Evolutionary conservation across 2,888 invertebrate genomes (phyloP), one percentile per base, ranked within the genome.

Genomic region (Drosophila ustulata): DNA sequence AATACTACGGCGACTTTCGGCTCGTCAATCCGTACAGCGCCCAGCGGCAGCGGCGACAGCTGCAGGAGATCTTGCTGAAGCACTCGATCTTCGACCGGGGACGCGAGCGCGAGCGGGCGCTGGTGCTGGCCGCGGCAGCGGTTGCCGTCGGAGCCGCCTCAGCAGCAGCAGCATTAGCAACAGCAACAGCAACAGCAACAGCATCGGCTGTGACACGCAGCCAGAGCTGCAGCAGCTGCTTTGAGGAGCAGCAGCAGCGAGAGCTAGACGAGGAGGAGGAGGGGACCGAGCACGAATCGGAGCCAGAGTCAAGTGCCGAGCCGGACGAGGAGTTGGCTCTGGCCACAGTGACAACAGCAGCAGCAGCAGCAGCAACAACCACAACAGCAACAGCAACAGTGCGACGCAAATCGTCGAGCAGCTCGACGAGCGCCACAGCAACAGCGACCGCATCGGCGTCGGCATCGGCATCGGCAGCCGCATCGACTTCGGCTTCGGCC

Each of bases 1-100:
- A 91, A 66, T 78, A 89, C 45, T 92, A 91, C 87, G 90, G 87
- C 39, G 90, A 91, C 56, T 91, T 91, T 26, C 90, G 82, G 7
- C 66, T 91, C 64, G 82, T 88, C 53, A 91, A 91, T 87, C 91
- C 91, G 9, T 91, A 91, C 67, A 92, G 90, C 68, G 90, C 88
- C 6, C 85, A 89, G 30, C 89, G 91, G 41, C 91, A 91, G 55
- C 90, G 91, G 4, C 86, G 90, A 4, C 91, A 91, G 32, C 64
- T 91, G 66, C 90, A 90, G 68, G 91, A 91, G 71, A 91, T 91
- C 32, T 69, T 91, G 39, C 50, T 91, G 26, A 86, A 89, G 46
- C 91, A 91, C 28, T 91, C 91, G 9, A 89, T 89, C 41, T 80
- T 83, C 41, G 90, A 85, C 68, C 86, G 88, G 26, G 81, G 88